These are phyloP conservation scores for Botrylloides violaceus DNA, from an alignment of 23 tunicate species.

Conservation along the genomic window DNA sequence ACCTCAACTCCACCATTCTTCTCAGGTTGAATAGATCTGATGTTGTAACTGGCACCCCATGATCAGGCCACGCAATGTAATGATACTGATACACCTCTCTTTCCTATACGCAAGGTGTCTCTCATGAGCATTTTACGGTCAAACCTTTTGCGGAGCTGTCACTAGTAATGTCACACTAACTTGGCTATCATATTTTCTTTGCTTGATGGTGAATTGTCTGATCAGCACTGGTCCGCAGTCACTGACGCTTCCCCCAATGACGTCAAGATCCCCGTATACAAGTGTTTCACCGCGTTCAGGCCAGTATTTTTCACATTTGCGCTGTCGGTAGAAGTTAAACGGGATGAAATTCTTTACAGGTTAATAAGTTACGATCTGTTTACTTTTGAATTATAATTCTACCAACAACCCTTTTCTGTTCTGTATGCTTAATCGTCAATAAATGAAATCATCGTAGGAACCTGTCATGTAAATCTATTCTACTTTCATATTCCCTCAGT, in stretches of 20 bases:
- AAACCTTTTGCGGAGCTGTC: not conserved
- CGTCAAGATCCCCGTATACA: slow-evolving; percentile 15
- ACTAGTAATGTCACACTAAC: too few relatives aligned
- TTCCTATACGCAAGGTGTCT: slow-evolving; percentile 1
- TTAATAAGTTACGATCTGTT: too few relatives aligned
- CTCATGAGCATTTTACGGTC: not conserved
- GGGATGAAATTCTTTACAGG: too few relatives aligned
- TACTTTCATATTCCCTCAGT: too few relatives aligned
- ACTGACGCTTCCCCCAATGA: slow-evolving; percentile 1
- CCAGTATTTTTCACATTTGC: slow-evolving; percentile 60
- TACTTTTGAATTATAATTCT: too few relatives aligned
- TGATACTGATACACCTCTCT: slow-evolving; percentile 28
- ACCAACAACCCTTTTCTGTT: too few relatives aligned
- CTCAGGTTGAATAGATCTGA: slow-evolving; percentile 36
- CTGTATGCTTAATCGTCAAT: too few relatives aligned
- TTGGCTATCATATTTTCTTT: not conserved
- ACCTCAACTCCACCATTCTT: slow-evolving; percentile 17
- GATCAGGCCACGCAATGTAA: slow-evolving; percentile 52
- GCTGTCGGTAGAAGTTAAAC: slow-evolving; percentile 18
- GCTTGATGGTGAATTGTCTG: slow-evolving; percentile 16
- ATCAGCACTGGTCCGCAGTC: slow-evolving; percentile 21
- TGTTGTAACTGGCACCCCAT: slow-evolving; percentile 45
- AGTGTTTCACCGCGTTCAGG: not conserved
- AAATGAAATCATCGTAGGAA: too few relatives aligned
- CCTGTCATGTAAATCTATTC: too few relatives aligned